Base-by-base conservation (phyloP, 2,888 invertebrate species). In the Isoperla grammatica region DNA sequence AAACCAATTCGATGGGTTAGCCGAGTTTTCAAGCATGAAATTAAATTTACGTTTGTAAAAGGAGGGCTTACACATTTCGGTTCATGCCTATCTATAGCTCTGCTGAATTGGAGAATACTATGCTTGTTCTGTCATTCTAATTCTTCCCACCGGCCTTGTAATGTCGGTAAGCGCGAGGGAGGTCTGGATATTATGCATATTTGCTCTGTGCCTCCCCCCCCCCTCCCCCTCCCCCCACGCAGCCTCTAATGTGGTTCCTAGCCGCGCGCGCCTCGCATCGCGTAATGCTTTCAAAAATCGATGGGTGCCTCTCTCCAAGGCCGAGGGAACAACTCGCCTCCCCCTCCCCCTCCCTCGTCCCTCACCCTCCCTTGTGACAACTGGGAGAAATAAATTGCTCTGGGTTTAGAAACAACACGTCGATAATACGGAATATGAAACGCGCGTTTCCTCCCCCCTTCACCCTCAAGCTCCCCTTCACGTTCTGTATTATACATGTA, bases 231-330 rank as follows among this genome's bases (percentile, higher is more conserved):
- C 42, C 20, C 37, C 20, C 9, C 43, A 35, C 59, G 29, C 17
- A 17, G n/a, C 54, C 49, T 56, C 42, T 43, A 56, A 29, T 42
- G 19, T 39, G 19, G 19, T 12, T 29, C 39, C 11, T 43, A 40
- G 35, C 20, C n/a, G 53, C 53, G 43, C 59, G 50, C 59, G 37
- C 39, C 55, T 55, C 53, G 17, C 13, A 58, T 62, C 23, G 29
- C 39, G 29, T 35, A 43, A 50, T 15, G 46, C 67, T 68, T 68
- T 68, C 67, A 69, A 70, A 70, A 70, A 70, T 70, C 70, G 67
- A 70, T 70, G 70, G 29, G 67, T 65, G 65, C 65, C 65, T 65
- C 59, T 53, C 50, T 48, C 56, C 56, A 59, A 54, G 45, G 59
- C 42, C 56, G 48, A 57, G 59, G 49, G 48, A 39, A 20, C 22